These are phyloP conservation scores for Cynodonichthys magdalenae DNA, from an alignment of 2,797 vertebrate genomes.

Conservation along the genomic window DNA sequence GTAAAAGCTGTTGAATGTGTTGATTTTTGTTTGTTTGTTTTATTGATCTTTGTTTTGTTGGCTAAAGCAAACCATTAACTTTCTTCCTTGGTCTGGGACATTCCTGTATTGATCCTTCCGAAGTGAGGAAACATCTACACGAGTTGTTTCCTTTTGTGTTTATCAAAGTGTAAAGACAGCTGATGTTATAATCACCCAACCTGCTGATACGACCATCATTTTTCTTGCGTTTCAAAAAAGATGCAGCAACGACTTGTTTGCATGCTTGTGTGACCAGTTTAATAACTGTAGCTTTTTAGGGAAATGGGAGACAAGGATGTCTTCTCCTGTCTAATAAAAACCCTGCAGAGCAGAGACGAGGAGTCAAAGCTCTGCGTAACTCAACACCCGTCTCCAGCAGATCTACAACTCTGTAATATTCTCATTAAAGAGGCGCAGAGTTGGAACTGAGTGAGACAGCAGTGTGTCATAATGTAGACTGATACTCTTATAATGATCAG, in stretches of 20 bases:
- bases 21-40: constrained; percentile 53
- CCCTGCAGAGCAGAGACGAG: constrained; percentile 50
- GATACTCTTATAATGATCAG: constrained; percentile 69
- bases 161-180: constrained; percentile 4
- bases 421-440: constrained; percentile 45
- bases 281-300: constrained; percentile 16
- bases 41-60: constrained; percentile 64
- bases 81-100: constrained; percentile 59
- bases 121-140: constrained; percentile 20
- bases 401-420: constrained; percentile 68
- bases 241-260: constrained; percentile 14
- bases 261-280: neutral
- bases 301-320: constrained; percentile 35
- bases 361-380: constrained; percentile 44
- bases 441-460: constrained; percentile 65
- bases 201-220: neutral
- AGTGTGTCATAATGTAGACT: constrained; percentile 68
- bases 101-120: constrained; percentile 63
- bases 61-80: constrained; percentile 70
- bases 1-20: constrained; percentile 53
- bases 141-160: neutral
- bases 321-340: constrained; percentile 36
- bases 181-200: constrained; percentile 5
- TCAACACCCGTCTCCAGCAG: constrained; percentile 14
- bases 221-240: too few relatives aligned